Conservation (phyloP, 2,888 invertebrate species). For the Stegophylla sp. region DNA sequence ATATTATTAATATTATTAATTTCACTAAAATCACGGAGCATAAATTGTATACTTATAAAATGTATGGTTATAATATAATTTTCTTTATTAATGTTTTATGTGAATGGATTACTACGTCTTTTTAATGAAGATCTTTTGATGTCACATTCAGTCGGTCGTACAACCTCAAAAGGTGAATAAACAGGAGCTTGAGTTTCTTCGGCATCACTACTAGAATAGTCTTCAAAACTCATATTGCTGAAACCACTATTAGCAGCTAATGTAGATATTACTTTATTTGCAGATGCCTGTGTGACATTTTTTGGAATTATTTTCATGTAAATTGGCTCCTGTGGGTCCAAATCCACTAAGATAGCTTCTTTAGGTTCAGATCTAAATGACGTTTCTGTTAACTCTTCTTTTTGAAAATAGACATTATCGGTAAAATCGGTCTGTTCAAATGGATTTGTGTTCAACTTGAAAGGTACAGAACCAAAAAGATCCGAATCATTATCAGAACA, state of each 20-base stretch:
- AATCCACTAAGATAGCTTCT: constrained; percentile 57
- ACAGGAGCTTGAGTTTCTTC: constrained; percentile 63
- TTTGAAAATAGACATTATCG: constrained; percentile 48
- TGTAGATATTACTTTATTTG: constrained; percentile 47
- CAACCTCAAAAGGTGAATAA: constrained; percentile 72
- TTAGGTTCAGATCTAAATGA: constrained; percentile 48
- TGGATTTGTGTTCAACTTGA: constrained; percentile 60
- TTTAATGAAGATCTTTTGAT: constrained; percentile 66
- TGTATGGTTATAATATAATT: neutral
- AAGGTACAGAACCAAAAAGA: constrained; percentile 62
- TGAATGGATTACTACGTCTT: constrained; percentile 67
- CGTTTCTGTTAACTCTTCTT: constrained; percentile 35
- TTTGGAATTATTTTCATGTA: constrained; percentile 50
- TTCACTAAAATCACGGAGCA: constrained; percentile 9
- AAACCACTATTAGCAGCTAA: constrained; percentile 65
- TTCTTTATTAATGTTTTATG: constrained; percentile 62
- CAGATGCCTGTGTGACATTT: constrained; percentile 19
- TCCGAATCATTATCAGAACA: constrained; percentile 67
- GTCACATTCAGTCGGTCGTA: constrained; percentile 65
- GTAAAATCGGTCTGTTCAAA: constrained; percentile 55
- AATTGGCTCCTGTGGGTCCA: constrained; percentile 53
- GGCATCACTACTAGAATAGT: constrained; percentile 73
- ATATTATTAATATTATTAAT: neutral
- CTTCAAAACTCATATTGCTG: constrained; percentile 79
- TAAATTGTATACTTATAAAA: neutral